Base-by-base conservation (phyloP, 2,113 vertebrate species). In the Ondatra zibethicus region DNA sequence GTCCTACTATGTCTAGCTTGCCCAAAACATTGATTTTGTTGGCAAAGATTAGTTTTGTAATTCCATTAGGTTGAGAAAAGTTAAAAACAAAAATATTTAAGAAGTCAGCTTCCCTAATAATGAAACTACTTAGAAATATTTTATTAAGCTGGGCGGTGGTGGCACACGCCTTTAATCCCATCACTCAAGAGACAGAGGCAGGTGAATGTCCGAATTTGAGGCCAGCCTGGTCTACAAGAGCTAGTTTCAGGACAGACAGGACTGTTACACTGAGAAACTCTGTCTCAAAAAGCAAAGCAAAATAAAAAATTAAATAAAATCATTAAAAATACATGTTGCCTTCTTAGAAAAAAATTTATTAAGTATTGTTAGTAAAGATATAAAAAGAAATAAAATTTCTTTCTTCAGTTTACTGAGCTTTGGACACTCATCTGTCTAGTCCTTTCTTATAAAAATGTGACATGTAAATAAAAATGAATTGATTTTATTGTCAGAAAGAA, bases 91-190 rank as follows among this genome's bases (percentile, higher is more conserved):
- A 91, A 75, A 75, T 89, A 31, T 68, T n/a, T 81, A 94, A 36
- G 23, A 89, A 81, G 80, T 63, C 39, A 47, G 10, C 70, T 85
- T 70, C 50, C 3, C 13, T 52, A 31, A 81, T 92, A 86, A 63
- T 66, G 25, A 94, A 92, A 85, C 65, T 75, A 76, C 95, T 80
- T 95, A 75, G 42, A 89, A 91, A n/a, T 93, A 85, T 81, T 96
- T 96, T 66, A 63, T 88, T 85, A 55, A 55, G 5, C 17, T 58
- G 55, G 55, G 55, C 3, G 55, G 55, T 58, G 55, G 55, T 19
- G 55, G 17, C 17, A 1, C 17, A 58, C 0, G 17, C 55, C 55
- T 58, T 58, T 58, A 19, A 58, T 58, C 55, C 14, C 55, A 58
- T 16, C 55, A 58, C 17, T 58, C 55, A 19, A 58, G 17, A 58